phyloP scores from a whole-genome alignment of 2,113 vertebrate species.

The Nothobranchius furzeri region DNA sequence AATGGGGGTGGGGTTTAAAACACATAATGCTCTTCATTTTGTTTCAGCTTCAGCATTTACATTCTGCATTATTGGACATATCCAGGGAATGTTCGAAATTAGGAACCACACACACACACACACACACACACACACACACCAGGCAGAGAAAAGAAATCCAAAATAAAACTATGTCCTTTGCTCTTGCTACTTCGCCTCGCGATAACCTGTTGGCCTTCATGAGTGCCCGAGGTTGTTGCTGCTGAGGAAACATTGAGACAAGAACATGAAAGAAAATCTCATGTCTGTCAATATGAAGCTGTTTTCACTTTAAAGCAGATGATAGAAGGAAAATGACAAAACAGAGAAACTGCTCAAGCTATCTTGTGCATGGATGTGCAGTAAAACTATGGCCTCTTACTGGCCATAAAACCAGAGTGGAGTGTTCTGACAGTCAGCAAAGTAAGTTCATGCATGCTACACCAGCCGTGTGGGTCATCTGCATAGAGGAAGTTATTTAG shows the following conservation, averaged over 20 bases:
- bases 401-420: slow-evolving; percentile 22
- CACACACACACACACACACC: too few species aligned
- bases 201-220: neutral
- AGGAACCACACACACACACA: too few species aligned
- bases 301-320: slow-evolving; percentile 1
- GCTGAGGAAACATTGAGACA: neutral
- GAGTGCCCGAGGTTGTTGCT: neutral
- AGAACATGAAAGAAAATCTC: neutral
- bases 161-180: neutral
- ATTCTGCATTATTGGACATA: too few species aligned
- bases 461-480: neutral
- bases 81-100: too few species aligned
- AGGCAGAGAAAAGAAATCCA: neutral
- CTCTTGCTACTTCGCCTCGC: neutral
- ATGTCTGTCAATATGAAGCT: neutral
- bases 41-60: too few species aligned
- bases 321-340: slow-evolving; percentile 1
- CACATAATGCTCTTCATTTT: too few species aligned
- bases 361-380: slow-evolving; percentile 10
- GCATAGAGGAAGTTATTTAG: slow-evolving; percentile 6
- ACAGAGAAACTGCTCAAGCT: slow-evolving; percentile 1
- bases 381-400: neutral
- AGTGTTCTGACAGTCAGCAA: neutral
- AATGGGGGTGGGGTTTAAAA: too few species aligned
- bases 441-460: slow-evolving; percentile 21